phyloP scores from a whole-genome alignment of 2,888 invertebrate genomes.

The Drosophila fulvimacula region DNA sequence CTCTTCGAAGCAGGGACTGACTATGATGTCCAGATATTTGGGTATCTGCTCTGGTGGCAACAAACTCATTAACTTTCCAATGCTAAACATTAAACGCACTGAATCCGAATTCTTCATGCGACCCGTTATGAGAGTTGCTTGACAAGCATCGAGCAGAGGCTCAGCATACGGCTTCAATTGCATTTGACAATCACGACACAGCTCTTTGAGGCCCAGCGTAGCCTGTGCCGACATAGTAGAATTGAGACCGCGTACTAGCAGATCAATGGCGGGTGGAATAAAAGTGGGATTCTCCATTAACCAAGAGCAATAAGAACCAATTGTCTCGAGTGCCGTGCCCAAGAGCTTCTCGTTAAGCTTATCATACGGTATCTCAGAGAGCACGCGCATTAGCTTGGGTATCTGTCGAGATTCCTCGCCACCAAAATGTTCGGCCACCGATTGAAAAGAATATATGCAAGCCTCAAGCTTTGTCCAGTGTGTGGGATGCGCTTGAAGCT shows the following conservation, averaged over 20 bases:
- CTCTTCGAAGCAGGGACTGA: constrained; percentile 89
- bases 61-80: constrained; percentile 90
- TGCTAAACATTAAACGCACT: constrained; percentile 90
- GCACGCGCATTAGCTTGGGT: constrained; percentile 87
- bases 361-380: constrained; percentile 88
- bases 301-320: constrained; percentile 95
- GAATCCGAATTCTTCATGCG: constrained; percentile 88
- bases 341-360: constrained; percentile 88
- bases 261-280: constrained; percentile 88
- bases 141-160: constrained; percentile 90
- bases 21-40: constrained; percentile 88
- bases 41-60: constrained; percentile 88
- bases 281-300: constrained; percentile 89
- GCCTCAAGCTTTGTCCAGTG: constrained; percentile 88
- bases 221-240: constrained; percentile 91
- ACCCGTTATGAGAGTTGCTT: constrained; percentile 87
- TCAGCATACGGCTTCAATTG: constrained; percentile 91
- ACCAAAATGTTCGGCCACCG: constrained; percentile 88
- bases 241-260: constrained; percentile 89
- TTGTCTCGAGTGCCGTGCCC: constrained; percentile 90
- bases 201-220: constrained; percentile 94
- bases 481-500: constrained; percentile 83
- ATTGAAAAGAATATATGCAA: constrained; percentile 88
- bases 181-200: constrained; percentile 92
- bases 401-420: constrained; percentile 86